A percentile compares a stretch with the other conserved stretches of the same genome.
Evolutionary conservation across 2,113 vertebrate genomes (phyloP).

Genomic region (Thamnaconus septentrionalis): DNA sequence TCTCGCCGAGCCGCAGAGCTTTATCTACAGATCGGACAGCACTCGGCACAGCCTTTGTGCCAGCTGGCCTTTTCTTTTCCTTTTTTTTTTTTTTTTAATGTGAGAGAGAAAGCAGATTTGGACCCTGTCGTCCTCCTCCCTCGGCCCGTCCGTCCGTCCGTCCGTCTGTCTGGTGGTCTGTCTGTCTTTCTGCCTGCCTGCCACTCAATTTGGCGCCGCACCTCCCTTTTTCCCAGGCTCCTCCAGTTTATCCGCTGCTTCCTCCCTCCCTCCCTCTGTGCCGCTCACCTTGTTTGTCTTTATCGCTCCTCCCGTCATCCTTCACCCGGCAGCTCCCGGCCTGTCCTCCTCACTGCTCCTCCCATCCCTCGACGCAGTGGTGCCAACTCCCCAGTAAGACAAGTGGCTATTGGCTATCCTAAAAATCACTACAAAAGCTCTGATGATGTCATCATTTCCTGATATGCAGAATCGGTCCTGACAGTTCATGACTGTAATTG

Average conservation of each 20-base stretch:
- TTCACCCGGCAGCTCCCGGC: too few relatives aligned
- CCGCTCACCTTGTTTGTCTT: slow-evolving; percentile 14
- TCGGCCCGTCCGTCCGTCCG: slow-evolving; percentile 41
- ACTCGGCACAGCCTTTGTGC: slow-evolving; percentile 67
- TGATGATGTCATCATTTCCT: too few relatives aligned
- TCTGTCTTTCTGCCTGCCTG: slow-evolving; percentile 5
- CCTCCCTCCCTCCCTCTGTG: slow-evolving; percentile 23
- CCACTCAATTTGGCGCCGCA: slow-evolving; percentile 22
- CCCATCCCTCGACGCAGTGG: too few relatives aligned
- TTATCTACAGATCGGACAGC: slow-evolving; percentile 69
- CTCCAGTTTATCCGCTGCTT: slow-evolving; percentile 35
- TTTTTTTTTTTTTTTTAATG: slow-evolving; percentile 25
- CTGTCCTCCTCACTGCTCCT: too few relatives aligned
- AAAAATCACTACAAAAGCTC: too few relatives aligned
- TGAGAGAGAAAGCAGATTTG: slow-evolving; percentile 53
- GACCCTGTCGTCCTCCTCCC: slow-evolving; percentile 27
- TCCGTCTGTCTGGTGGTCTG: slow-evolving; percentile 44
- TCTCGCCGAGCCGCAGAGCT: slow-evolving; percentile 60
- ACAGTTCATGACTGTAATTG: too few relatives aligned
- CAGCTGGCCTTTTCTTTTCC: slow-evolving; percentile 49
- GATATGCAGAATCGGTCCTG: too few relatives aligned
- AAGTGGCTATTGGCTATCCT: too few relatives aligned
- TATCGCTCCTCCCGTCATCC: background rate
- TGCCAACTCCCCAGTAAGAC: too few relatives aligned
- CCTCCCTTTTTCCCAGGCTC: slow-evolving; percentile 26